Evolutionary conservation across 2,888 invertebrate genomes (phyloP).

Genomic region (Cryptophagus acutangulus): DNA sequence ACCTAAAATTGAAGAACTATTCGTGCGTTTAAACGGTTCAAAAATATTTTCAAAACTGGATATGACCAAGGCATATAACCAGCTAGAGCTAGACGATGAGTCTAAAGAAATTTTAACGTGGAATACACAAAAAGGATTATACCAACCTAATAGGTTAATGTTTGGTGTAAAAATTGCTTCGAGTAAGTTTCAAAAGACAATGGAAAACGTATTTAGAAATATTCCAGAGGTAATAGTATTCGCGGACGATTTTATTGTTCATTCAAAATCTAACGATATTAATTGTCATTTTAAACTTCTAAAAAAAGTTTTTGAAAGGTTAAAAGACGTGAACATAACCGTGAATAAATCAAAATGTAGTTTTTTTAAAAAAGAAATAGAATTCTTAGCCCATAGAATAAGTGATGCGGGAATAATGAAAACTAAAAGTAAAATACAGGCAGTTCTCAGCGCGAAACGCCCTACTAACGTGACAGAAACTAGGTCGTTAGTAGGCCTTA

Average conservation of each 20-base stretch:
- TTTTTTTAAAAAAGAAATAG: conserved; percentile 33
- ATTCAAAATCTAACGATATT: too few relatives aligned
- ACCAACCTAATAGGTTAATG: conserved; percentile 34
- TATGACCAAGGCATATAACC: conserved; percentile 33
- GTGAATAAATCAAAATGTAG: conserved; percentile 34
- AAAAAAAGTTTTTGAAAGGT: conserved; percentile 26
- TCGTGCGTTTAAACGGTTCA: conserved; percentile 11
- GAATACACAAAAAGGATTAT: conserved; percentile 38
- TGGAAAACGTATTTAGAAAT: conserved; percentile 35
- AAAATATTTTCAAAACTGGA: conserved; percentile 26
- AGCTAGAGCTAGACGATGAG: conserved; percentile 32
- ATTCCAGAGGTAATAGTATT: conserved; percentile 30
- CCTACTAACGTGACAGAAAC: conserved; percentile 15
- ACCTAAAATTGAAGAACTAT: conserved; percentile 12
- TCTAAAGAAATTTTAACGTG: conserved; percentile 30
- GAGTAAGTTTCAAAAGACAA: conserved; percentile 35
- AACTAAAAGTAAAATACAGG: conserved; percentile 11
- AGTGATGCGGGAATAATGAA: conserved; percentile 17
- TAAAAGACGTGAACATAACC: conserved; percentile 27
- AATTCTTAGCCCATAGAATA: conserved; percentile 33
- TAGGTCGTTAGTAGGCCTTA: conserved; percentile 14
- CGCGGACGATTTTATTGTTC: conserved; percentile 35
- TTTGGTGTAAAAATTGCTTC: conserved; percentile 28
- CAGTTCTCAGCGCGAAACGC: conserved; percentile 14
- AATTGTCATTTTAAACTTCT: too few relatives aligned